Conservation (phyloP, 1,140 invertebrate genomes). For the Bilobella aurantiaca region DNA sequence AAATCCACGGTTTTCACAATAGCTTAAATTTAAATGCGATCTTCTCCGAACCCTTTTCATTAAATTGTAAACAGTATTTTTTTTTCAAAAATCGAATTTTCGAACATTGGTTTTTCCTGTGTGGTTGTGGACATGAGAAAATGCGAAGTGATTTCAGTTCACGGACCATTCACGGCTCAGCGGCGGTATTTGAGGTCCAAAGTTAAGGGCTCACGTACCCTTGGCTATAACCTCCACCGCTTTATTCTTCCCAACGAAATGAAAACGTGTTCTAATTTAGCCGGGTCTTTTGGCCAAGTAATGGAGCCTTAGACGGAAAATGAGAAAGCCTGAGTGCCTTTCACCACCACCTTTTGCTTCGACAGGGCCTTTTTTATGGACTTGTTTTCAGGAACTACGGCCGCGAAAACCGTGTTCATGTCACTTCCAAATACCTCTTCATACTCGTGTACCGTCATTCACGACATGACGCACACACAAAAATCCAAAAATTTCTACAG, state of each 20-base stretch:
- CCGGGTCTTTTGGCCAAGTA: not conserved
- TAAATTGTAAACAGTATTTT: too few relatives aligned
- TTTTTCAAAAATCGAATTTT: not conserved
- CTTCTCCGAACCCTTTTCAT: too few relatives aligned
- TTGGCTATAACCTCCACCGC: too few relatives aligned
- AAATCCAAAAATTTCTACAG: too few relatives aligned
- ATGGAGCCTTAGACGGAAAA: not conserved
- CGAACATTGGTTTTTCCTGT: not conserved
- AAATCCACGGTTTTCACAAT: too few relatives aligned
- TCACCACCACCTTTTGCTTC: conserved; percentile 4
- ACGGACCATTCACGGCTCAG: not conserved
- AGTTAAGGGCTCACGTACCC: too few relatives aligned
- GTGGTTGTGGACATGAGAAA: not conserved
- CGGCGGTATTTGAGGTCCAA: too few relatives aligned
- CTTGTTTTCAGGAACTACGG: not conserved
- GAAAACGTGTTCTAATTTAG: conserved; percentile 5
- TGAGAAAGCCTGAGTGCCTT: not conserved
- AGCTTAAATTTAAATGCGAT: too few relatives aligned
- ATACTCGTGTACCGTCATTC: too few relatives aligned
- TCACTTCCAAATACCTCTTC: not conserved
- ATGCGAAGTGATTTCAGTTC: conserved; percentile 1
- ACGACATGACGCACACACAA: too few relatives aligned
- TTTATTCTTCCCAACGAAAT: not conserved
- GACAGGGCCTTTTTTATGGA: not conserved
- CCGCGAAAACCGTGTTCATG: not conserved